Base-by-base conservation (phyloP, 2,888 invertebrate genomes). In the Crioceris asparagi region DNA sequence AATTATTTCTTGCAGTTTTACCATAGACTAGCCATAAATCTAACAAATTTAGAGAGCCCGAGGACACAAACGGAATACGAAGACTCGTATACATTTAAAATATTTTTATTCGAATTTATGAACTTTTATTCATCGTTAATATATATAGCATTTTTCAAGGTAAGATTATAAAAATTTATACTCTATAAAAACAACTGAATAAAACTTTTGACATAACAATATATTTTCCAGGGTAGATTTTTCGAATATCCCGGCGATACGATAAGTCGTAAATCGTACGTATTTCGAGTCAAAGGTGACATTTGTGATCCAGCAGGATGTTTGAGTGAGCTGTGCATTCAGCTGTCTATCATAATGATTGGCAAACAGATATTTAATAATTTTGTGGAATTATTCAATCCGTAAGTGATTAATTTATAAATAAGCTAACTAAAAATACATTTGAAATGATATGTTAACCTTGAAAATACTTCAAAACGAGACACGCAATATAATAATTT, bases 81-180 rank as follows among this genome's bases (percentile, higher is more conserved):
- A 64, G 90, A 93, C 60, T 93, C 92, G 0, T 94, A 90, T 63
- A 96, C 94, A 0, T 87, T 97, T 65, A 97, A 97, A 67, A 92
- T 97, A 65, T 98, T 94, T 70, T 75, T 94, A 53, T 94, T 98
- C 58, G 94, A 98, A 63, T 97, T 96, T 61, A 90, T 97, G 75
- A 98, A 97, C 65, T 96, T 87, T 65, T 98, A 97, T 62, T 92
- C 94, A 1, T 94, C 96, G 0, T 74, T 97, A n/a, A 91, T 97
- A 52, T 98, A 97, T 64, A 96, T 98, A 36, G 97, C 97, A 0
- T 97, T 97, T 64, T 93, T 97, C 62, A 96, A 96, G 75, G 90
- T 87, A 63, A 64, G 39, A 32, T 25, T 23, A 14, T 33, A 11
- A 19, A 4, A 33, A 3, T 35, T 3, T 15, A 27, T 14, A 12